These are phyloP conservation scores for Alectoris magna DNA, from an alignment of 2,797 vertebrate genomes.

Conservation along the genomic window DNA sequence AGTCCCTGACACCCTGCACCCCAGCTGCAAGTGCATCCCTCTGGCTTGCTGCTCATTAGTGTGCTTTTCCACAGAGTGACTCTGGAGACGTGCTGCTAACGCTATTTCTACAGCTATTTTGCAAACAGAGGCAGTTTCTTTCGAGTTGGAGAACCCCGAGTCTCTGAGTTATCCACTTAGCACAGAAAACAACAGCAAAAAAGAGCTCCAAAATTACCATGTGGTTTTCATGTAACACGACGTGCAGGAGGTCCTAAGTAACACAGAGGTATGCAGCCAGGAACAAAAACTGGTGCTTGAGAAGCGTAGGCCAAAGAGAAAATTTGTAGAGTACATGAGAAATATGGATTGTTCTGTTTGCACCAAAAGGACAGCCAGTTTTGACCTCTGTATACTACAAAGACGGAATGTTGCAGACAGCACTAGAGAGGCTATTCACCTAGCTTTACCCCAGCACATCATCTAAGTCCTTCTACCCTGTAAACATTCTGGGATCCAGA, in stretches of 20 bases:
- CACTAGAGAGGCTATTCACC: not conserved
- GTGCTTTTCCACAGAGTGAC: fast-evolving
- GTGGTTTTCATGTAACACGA: not conserved
- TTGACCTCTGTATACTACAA: not conserved
- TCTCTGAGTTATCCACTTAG: not conserved
- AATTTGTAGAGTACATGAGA: not conserved
- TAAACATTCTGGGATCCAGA: not conserved
- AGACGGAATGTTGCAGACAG: not conserved
- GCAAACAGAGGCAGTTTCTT: not conserved
- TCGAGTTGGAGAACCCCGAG: not conserved
- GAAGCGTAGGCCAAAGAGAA: not conserved
- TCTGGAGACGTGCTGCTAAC: fast-evolving
- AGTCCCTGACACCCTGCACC: fast-evolving
- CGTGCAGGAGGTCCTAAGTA: not conserved
- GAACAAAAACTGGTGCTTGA: not conserved
- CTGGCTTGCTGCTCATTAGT: fast-evolving
- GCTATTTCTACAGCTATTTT: not conserved
- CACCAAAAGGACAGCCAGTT: not conserved
- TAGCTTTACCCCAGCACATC: not conserved
- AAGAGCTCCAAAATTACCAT: not conserved
- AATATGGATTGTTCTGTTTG: not conserved
- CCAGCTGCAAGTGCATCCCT: fast-evolving
- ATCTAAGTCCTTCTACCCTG: not conserved
- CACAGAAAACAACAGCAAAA: not conserved
- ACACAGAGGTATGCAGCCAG: not conserved